Percentiles rank a stretch among this genome's conserved stretches.
These are phyloP conservation scores for Nasonia longicornis DNA, from an alignment of 1,140 invertebrate genomes.

Conservation along the genomic window DNA sequence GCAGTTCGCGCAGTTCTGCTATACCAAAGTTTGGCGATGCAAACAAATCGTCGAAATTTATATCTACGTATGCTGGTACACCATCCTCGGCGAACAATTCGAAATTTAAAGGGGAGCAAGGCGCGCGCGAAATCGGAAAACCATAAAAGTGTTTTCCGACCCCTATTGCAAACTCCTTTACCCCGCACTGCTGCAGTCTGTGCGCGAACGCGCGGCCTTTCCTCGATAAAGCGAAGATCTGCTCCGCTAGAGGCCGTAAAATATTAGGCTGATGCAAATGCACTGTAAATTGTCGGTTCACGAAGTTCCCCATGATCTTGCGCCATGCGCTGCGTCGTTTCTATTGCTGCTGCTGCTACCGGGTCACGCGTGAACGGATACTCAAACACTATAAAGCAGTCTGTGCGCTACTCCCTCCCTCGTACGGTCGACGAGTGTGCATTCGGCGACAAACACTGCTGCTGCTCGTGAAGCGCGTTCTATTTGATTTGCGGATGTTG, in stretches of 20 bases:
- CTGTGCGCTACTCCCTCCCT: too few species aligned
- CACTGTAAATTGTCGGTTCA: constrained; percentile 33
- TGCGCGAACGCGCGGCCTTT: neutral
- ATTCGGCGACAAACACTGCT: too few species aligned
- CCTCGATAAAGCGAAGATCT: neutral
- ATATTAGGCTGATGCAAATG: constrained; percentile 27
- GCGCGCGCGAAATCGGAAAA: neutral
- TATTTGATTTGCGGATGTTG: too few species aligned
- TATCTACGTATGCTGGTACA: neutral
- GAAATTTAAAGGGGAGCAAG: neutral
- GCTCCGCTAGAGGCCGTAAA: neutral
- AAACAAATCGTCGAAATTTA: neutral
- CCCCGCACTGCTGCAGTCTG: neutral
- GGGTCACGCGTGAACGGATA: too few species aligned
- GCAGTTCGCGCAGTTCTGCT: neutral
- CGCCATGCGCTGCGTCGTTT: neutral
- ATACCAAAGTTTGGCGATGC: neutral
- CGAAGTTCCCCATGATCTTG: neutral
- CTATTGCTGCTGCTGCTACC: neutral
- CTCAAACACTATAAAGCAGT: neutral
- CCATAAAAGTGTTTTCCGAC: constrained; percentile 9
- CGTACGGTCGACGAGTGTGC: too few species aligned
- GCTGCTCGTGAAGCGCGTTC: too few species aligned
- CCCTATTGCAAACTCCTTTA: neutral
- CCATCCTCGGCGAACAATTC: neutral